phyloP scores from a whole-genome alignment of 1,140 invertebrate species.

The Pseudachorutes palmiensis region DNA sequence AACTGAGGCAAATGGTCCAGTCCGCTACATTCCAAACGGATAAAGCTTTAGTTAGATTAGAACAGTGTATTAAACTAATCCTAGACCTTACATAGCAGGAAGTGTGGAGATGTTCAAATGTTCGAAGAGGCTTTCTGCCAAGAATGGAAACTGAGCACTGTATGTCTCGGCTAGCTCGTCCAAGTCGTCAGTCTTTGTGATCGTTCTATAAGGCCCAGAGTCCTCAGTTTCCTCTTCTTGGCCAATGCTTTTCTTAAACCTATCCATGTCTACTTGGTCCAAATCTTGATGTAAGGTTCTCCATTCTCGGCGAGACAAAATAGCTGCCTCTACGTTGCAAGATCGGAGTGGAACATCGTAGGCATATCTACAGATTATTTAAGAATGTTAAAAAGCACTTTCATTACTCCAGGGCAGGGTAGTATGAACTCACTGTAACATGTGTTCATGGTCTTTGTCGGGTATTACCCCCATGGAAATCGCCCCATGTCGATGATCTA shows the following conservation, averaged over 20 bases:
- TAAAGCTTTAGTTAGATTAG: too few relatives aligned
- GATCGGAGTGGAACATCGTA: not conserved
- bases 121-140: not conserved
- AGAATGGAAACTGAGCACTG: not conserved
- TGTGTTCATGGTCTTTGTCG: not conserved
- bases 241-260: not conserved
- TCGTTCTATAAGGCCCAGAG: not conserved
- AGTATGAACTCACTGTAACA: not conserved
- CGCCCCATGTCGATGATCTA: not conserved
- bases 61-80: too few relatives aligned
- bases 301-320: not conserved
- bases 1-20: not conserved
- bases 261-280: not conserved
- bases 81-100: not conserved
- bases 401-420: not conserved
- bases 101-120: not conserved
- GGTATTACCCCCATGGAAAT: not conserved
- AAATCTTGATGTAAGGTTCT: not conserved
- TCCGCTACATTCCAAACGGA: not conserved
- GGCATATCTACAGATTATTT: not conserved
- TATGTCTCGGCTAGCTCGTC: not conserved
- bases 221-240: constrained; percentile 3
- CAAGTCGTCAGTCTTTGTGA: not conserved
- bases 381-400: not conserved
- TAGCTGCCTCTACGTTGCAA: not conserved